phyloP scores from a whole-genome alignment of 2,113 vertebrate species.

The Sphyrna mokarran region DNA sequence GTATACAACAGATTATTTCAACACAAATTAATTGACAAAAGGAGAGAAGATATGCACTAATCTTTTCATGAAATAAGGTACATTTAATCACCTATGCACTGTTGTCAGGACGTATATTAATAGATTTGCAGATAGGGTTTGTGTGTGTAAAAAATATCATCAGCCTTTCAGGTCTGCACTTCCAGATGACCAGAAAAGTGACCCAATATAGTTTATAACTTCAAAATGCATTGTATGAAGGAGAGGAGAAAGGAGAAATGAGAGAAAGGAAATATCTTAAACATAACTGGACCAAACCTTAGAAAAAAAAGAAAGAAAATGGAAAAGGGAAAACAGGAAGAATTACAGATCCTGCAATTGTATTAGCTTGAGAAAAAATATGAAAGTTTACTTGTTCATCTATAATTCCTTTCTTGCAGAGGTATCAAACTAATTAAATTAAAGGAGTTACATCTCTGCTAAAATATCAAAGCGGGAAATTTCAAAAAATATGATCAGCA shows the following conservation, averaged over 20 bases:
- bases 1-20: neutral
- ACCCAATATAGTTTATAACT: neutral
- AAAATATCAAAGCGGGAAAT: neutral
- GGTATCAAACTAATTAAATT: neutral
- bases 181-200: neutral
- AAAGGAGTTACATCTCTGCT: neutral
- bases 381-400: neutral
- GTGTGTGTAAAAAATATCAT: neutral
- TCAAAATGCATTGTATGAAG: neutral
- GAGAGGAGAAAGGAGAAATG: neutral
- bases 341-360: neutral
- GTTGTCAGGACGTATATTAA: neutral
- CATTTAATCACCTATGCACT: neutral
- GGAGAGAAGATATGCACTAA: neutral
- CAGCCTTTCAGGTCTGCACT: neutral
- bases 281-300: constrained; percentile 13
- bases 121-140: neutral
- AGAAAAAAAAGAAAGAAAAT: neutral
- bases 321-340: neutral
- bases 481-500: constrained; percentile 3
- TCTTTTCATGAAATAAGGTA: neutral
- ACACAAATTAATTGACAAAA: neutral
- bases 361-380: neutral
- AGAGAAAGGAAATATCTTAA: neutral
- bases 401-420: neutral